Conservation (phyloP, 1,140 invertebrate genomes). For the Copidosoma floridanum region DNA sequence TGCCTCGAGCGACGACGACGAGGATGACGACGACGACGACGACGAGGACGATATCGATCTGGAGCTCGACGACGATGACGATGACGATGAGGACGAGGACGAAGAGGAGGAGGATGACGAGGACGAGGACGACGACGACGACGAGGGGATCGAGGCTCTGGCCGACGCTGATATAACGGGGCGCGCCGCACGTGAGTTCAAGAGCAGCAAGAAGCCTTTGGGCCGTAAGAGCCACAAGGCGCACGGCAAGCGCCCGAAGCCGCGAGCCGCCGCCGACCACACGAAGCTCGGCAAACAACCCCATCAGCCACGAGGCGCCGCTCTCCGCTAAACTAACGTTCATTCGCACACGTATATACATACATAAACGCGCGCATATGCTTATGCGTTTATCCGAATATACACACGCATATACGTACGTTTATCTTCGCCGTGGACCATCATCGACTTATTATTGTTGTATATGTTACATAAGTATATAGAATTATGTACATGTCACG, state of each 20-base stretch:
- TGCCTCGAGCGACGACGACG: constrained; percentile 56
- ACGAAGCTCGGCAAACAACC: neutral
- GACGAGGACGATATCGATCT: constrained; percentile 39
- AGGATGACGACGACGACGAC: constrained; percentile 60
- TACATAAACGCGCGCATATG: neutral
- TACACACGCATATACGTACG: too few relatives aligned
- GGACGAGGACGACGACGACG: constrained; percentile 73
- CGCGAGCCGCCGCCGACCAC: neutral
- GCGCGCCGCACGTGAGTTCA: constrained; percentile 30
- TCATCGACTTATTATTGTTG: too few relatives aligned
- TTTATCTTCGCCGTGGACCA: too few relatives aligned
- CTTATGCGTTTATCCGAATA: too few relatives aligned
- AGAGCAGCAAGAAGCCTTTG: constrained; percentile 17
- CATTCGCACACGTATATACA: constrained; percentile 17
- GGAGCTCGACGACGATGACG: constrained; percentile 54
- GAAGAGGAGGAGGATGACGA: constrained; percentile 64
- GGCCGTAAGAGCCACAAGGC: too few relatives aligned
- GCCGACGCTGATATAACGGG: constrained; percentile 67
- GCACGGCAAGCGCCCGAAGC: neutral
- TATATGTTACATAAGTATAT: too few relatives aligned
- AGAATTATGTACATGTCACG: too few relatives aligned
- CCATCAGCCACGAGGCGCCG: neutral
- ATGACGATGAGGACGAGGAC: constrained; percentile 52
- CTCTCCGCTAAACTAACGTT: neutral
- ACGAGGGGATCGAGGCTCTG: constrained; percentile 66